Evolutionary conservation across 1,140 invertebrate species (phyloP), one percentile per base, ranked within the genome.

Genomic region (Scaptomyza montana): DNA sequence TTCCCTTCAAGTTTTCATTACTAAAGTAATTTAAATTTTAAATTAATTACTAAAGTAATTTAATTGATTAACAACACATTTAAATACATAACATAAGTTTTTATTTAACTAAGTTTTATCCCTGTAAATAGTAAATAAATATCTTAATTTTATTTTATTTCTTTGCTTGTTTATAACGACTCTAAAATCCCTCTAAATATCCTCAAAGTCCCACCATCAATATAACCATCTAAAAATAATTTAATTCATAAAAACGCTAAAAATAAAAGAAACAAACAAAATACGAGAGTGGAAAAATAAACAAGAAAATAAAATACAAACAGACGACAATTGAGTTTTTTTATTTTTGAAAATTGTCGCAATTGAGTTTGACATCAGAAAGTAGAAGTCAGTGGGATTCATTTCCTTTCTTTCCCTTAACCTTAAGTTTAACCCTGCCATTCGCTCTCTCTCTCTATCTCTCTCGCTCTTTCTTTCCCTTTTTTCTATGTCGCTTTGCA

Each of bases 211-310:
- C 10, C 13, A 12, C 55, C 50, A 39, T 62, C 47, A 19, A 12
- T 43, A 16, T 8, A 9, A 60, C 19, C 1, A 60, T 43, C 13
- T 43, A 60, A 28, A 62, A 39, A 72, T 59, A 56, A 30, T 28
- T 68, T 50, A 55, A 73, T 68, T 63, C 53, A 64, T 69, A 46
- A 74, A 50, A 63, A 56, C 59, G 39, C 66, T 63, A 63, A 63
- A 63, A 63, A 64, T 59, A 71, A 16, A 53, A 2, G 8, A 25
- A 51, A 56, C 21, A 25, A 25, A 36, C 33, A 13, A 3, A 54
- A 41, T 43, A 62, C 47, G 25, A 59, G 12, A 47, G 19, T 43
- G 55, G 7, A 45, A 57, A 57, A 21, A 25, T 28, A 57, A 33
- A 65, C 30, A 39, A 36, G 30, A 25, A 46, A 16, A 28, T 12